These are phyloP conservation scores for Cephus sareptanus DNA, from an alignment of 2,888 invertebrate species.

Conservation along the genomic window DNA sequence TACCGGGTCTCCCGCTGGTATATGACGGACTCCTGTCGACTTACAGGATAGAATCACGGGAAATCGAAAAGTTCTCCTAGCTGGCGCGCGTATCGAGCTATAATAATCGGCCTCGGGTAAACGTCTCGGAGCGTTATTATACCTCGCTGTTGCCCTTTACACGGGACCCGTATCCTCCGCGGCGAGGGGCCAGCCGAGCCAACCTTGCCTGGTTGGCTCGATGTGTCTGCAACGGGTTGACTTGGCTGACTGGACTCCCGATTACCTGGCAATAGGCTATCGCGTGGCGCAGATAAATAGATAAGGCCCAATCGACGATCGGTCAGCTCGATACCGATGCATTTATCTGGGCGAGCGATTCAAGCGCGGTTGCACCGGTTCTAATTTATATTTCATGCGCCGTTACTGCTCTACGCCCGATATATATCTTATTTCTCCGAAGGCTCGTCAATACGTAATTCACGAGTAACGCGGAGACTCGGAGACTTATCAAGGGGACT, in stretches of 20 bases:
- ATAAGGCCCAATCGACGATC: background rate
- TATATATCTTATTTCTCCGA: background rate
- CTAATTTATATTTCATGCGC: conserved; percentile 37
- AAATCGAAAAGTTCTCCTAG: background rate
- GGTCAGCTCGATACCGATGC: background rate
- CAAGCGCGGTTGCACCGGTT: conserved; percentile 19
- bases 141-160: conserved; percentile 35
- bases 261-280: background rate
- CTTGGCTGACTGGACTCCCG: background rate
- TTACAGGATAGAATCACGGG: background rate
- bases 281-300: background rate
- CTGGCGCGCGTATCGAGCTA: conserved; percentile 9
- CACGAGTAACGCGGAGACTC: background rate
- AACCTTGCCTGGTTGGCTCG: background rate
- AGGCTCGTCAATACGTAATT: background rate
- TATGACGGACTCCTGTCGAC: background rate
- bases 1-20: background rate
- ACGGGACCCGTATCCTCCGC: background rate
- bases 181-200: background rate
- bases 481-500: background rate
- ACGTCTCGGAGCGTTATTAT: conserved; percentile 38
- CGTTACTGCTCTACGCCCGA: background rate
- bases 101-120: conserved; percentile 38
- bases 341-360: background rate
- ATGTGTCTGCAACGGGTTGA: background rate